phyloP scores from a whole-genome alignment of 1,140 invertebrate species.

The Melitaea cinxia region DNA sequence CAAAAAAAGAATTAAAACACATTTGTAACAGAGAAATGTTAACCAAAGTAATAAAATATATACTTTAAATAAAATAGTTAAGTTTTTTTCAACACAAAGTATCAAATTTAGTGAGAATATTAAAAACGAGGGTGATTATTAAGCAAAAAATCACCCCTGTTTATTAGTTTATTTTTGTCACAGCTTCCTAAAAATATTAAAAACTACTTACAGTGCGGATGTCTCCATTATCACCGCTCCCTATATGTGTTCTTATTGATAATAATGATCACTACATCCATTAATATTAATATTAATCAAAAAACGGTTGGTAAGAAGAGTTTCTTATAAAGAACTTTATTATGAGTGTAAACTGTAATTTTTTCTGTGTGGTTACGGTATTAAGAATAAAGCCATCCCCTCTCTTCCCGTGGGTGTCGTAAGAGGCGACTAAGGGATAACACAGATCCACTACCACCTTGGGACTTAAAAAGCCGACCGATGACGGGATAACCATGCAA shows the following conservation, averaged over 20 bases:
- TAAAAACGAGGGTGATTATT: slow-evolving; percentile 41
- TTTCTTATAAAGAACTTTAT: background rate
- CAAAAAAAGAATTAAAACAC: too few relatives aligned
- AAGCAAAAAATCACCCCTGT: slow-evolving; percentile 54
- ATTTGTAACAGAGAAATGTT: background rate
- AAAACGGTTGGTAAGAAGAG: background rate
- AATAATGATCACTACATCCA: slow-evolving; percentile 50
- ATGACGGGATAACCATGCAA: too few relatives aligned
- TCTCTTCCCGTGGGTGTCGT: too few relatives aligned
- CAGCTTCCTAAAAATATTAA: slow-evolving; percentile 73
- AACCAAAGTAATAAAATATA: background rate
- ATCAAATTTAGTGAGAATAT: slow-evolving; percentile 42
- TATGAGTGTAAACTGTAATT: too few relatives aligned
- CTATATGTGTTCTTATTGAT: slow-evolving; percentile 50
- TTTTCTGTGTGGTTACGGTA: too few relatives aligned
- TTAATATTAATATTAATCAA: background rate
- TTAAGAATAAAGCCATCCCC: too few relatives aligned
- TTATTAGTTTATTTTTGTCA: slow-evolving; percentile 61
- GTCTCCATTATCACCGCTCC: slow-evolving; percentile 71
- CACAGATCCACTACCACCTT: too few relatives aligned
- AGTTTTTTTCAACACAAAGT: slow-evolving; percentile 28
- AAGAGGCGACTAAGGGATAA: too few relatives aligned
- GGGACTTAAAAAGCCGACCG: too few relatives aligned
- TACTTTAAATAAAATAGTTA: slow-evolving; percentile 3
- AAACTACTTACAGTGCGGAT: slow-evolving; percentile 71